Conservation (phyloP, 2,113 vertebrate species). For the Caranx ignobilis region DNA sequence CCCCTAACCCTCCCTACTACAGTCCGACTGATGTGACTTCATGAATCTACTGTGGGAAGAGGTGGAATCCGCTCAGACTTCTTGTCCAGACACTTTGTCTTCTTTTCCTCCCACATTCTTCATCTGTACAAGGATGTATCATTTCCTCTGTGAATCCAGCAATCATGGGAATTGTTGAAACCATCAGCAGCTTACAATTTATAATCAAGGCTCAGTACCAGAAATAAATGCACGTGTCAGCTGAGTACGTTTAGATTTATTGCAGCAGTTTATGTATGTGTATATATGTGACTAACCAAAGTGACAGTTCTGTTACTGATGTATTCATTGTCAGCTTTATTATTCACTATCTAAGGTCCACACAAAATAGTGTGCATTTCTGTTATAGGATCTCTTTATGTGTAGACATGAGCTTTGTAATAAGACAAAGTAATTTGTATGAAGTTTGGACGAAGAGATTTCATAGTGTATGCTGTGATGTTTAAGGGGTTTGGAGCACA, state of each 20-base stretch:
- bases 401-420: slow-evolving; percentile 44
- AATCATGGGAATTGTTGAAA: slow-evolving; percentile 66
- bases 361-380: slow-evolving; percentile 33
- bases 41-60: slow-evolving; percentile 51
- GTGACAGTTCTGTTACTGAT: slow-evolving; percentile 38
- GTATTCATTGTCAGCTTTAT: slow-evolving; percentile 40
- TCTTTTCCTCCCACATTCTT: slow-evolving; percentile 73
- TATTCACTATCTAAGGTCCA: slow-evolving; percentile 28
- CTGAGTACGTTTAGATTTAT: slow-evolving; percentile 50
- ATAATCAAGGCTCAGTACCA: slow-evolving; percentile 58
- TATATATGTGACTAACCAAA: slow-evolving; percentile 46
- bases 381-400: slow-evolving; percentile 22
- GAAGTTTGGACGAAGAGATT: slow-evolving; percentile 51
- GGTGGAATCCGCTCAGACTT: slow-evolving; percentile 63
- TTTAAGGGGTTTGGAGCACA: slow-evolving; percentile 35
- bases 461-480: slow-evolving; percentile 38
- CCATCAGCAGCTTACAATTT: slow-evolving; percentile 67
- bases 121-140: slow-evolving; percentile 51
- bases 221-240: slow-evolving; percentile 55
- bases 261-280: slow-evolving; percentile 33
- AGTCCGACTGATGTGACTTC: slow-evolving; percentile 37
- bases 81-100: slow-evolving; percentile 59
- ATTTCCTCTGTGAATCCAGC: slow-evolving; percentile 74
- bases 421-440: slow-evolving; percentile 56
- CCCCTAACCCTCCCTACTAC: slow-evolving; percentile 71